Evolutionary conservation across 2,888 invertebrate genomes (phyloP).

Genomic region (Thymelicus lineola): DNA sequence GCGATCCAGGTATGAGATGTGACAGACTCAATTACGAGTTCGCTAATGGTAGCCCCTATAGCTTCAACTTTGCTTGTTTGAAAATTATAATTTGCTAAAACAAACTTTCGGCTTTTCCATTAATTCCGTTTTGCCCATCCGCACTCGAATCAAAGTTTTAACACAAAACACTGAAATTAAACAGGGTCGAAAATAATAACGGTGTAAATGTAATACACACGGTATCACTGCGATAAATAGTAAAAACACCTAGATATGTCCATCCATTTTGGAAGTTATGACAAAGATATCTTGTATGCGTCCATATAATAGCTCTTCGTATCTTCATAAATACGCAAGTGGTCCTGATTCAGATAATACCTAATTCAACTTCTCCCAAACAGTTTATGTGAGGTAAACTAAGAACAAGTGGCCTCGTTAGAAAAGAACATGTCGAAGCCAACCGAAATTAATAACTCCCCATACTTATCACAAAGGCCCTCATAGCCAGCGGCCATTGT

Average conservation of each 20-base stretch:
- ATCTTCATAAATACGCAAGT: too few species aligned
- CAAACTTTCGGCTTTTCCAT: constrained; percentile 6
- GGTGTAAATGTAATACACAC: too few species aligned
- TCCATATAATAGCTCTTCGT: too few species aligned
- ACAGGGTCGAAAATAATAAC: neutral
- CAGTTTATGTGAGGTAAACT: too few species aligned
- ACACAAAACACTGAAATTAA: constrained; percentile 6
- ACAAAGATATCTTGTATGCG: too few species aligned
- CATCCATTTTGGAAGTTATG: too few species aligned
- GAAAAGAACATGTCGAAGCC: constrained; percentile 42
- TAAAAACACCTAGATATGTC: too few species aligned
- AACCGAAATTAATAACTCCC: constrained; percentile 28
- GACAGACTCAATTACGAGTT: constrained; percentile 40
- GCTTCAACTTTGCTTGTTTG: constrained; percentile 26
- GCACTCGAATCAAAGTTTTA: constrained; percentile 31
- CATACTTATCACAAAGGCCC: constrained; percentile 47
- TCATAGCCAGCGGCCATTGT: constrained; percentile 50
- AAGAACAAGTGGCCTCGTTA: constrained; percentile 45
- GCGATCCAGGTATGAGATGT: constrained; percentile 32
- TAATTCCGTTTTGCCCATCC: constrained; percentile 5
- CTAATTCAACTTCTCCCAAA: too few species aligned
- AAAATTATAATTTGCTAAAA: constrained; percentile 12
- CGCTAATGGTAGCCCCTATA: constrained; percentile 12
- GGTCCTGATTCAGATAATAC: too few species aligned
- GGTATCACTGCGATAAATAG: too few species aligned